Percentiles rank a stretch among this genome's conserved stretches.
phyloP scores from a whole-genome alignment of 2,113 vertebrate species.

The Thamnaconus septentrionalis region DNA sequence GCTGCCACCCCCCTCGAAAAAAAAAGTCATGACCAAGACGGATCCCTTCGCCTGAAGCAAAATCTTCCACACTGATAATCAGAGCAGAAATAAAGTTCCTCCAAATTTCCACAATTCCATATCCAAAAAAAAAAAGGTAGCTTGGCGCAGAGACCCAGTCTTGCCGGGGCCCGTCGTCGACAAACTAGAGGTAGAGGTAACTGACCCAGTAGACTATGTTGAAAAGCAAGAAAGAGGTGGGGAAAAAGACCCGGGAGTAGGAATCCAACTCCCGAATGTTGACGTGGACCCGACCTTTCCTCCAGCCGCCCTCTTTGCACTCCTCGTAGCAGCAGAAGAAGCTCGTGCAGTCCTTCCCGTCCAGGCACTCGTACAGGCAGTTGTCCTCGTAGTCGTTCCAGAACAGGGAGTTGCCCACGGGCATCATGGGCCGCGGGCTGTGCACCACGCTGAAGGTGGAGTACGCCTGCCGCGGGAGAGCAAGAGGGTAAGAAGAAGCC shows the following conservation, averaged over 20 bases:
- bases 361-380: slow-evolving; percentile 91
- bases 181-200: slow-evolving; percentile 92
- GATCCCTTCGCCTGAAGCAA: too few species aligned
- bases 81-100: too few species aligned
- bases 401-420: slow-evolving; percentile 88
- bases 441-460: slow-evolving; percentile 85
- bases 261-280: slow-evolving; percentile 92
- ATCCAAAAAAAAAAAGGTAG: too few species aligned
- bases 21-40: neutral
- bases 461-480: slow-evolving; percentile 80
- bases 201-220: slow-evolving; percentile 98
- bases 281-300: slow-evolving; percentile 88
- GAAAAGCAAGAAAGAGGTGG: slow-evolving; percentile 95
- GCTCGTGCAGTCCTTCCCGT: slow-evolving; percentile 96
- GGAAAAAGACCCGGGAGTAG: slow-evolving; percentile 95
- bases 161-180: neutral
- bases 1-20: too few species aligned
- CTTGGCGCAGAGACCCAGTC: too few species aligned
- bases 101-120: too few species aligned
- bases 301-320: slow-evolving; percentile 92
- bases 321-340: slow-evolving; percentile 98
- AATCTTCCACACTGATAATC: too few species aligned
- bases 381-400: slow-evolving; percentile 95
- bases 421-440: slow-evolving; percentile 80
- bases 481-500: neutral